Conservation (phyloP, 2,797 vertebrate species). For the Lepus oiostolus region DNA sequence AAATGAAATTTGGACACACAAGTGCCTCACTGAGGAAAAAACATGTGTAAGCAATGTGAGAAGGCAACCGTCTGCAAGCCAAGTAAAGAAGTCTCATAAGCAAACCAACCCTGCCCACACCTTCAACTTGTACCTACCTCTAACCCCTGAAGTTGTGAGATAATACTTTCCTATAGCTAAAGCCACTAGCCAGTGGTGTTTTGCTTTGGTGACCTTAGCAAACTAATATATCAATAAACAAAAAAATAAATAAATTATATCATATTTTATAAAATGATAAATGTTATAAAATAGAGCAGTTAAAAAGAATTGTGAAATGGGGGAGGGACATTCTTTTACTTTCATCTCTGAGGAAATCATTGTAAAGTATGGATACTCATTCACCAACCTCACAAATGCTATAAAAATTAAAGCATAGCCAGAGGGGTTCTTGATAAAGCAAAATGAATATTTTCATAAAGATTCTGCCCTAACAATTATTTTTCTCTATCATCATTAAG, state of each 20-base stretch:
- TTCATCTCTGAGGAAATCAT: not conserved
- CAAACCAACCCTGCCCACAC: not conserved
- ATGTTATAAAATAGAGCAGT: not conserved
- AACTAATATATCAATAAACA: not conserved
- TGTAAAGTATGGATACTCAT: not conserved
- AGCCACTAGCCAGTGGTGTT: not conserved
- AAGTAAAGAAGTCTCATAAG: not conserved
- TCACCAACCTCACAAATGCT: not conserved
- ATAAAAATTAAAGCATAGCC: not conserved
- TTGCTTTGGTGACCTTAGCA: not conserved
- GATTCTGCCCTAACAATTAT: not conserved
- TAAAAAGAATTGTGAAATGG: not conserved
- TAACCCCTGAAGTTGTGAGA: not conserved
- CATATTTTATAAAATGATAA: conserved; percentile 1
- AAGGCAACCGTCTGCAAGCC: not conserved
- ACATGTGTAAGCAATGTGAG: not conserved
- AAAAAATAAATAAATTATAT: not conserved
- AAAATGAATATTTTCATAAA: not conserved
- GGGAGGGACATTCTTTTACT: not conserved
- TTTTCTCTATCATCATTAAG: conserved; percentile 27
- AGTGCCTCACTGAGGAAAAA: not conserved
- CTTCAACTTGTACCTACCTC: not conserved
- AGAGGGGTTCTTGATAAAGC: not conserved
- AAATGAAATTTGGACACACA: not conserved
- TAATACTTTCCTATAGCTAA: conserved; percentile 24